These are phyloP conservation scores for Egretta garzetta DNA, from an alignment of 2,113 vertebrate genomes.

Conservation along the genomic window DNA sequence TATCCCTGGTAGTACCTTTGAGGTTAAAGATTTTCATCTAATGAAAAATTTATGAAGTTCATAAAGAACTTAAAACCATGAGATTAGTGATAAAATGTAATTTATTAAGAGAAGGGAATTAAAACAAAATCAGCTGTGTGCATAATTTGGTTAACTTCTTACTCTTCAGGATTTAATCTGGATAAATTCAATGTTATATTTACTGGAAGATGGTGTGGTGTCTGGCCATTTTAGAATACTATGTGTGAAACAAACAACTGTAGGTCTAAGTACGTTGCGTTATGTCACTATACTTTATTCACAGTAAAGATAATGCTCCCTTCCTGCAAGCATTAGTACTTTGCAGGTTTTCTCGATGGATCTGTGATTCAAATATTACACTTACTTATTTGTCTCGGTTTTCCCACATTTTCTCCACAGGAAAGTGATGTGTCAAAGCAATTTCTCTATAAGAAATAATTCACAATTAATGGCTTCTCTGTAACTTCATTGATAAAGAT, in stretches of 20 bases:
- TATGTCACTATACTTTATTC: not conserved
- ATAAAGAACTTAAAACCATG: not conserved
- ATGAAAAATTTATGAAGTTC: not conserved
- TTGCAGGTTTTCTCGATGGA: not conserved
- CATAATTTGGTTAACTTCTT: not conserved
- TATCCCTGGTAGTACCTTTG: not conserved
- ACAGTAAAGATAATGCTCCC: not conserved
- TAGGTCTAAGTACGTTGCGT: not conserved
- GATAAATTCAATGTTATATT: not conserved
- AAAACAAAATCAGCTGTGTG: not conserved
- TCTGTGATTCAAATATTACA: not conserved
- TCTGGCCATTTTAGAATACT: not conserved
- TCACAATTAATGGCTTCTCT: not conserved
- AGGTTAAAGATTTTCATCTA: not conserved
- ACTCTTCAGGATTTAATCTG: not conserved
- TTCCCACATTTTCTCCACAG: not conserved
- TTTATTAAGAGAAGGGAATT: not conserved
- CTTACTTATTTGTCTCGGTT: not conserved
- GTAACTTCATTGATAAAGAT: conserved; percentile 13
- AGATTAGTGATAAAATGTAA: not conserved
- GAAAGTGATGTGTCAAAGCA: not conserved
- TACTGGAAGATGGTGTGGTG: not conserved
- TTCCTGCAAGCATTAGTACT: not conserved
- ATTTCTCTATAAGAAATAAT: not conserved
- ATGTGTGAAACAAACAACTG: not conserved